These are phyloP conservation scores for Drosophila anomalipes DNA, from an alignment of 2,888 invertebrate species.

Conservation along the genomic window DNA sequence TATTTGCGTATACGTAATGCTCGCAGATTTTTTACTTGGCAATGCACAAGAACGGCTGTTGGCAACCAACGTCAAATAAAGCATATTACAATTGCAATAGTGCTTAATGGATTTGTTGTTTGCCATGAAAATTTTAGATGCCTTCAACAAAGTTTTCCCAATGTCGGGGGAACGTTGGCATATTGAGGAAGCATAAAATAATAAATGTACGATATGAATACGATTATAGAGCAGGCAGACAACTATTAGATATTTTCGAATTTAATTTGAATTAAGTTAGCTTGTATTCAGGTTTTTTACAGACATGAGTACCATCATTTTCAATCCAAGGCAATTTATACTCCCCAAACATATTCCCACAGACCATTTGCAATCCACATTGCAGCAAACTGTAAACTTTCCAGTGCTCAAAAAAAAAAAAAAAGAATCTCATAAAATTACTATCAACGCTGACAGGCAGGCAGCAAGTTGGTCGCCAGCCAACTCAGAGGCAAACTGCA, in stretches of 20 bases:
- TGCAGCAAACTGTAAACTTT: conserved; percentile 16
- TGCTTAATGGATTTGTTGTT: conserved; percentile 26
- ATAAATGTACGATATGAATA: neutral
- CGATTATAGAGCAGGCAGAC: no score
- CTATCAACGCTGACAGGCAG: conserved; percentile 63
- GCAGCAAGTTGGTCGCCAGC: conserved; percentile 64
- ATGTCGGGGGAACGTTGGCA: neutral
- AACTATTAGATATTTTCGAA: neutral
- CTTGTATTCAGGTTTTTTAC: neutral
- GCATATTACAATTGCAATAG: conserved; percentile 22
- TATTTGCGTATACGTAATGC: conserved; percentile 70
- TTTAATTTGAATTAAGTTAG: neutral
- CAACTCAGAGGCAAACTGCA: conserved; percentile 49
- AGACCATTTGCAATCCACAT: conserved; percentile 32
- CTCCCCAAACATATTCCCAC: conserved; percentile 15
- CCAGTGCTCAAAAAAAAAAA: conserved; percentile 19
- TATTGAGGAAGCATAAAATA: conserved; percentile 2
- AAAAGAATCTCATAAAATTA: conserved; percentile 52
- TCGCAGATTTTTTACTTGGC: conserved; percentile 54
- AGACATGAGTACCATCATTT: neutral
- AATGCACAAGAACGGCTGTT: conserved; percentile 40
- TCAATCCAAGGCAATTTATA: neutral
- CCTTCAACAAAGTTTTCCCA: conserved; percentile 8
- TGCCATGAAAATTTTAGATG: conserved; percentile 18
- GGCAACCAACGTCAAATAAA: conserved; percentile 51